Evolutionary conservation across 2,113 vertebrate genomes (phyloP), one percentile per base, ranked within the genome.

Genomic region (Lichenostomus cassidix): DNA sequence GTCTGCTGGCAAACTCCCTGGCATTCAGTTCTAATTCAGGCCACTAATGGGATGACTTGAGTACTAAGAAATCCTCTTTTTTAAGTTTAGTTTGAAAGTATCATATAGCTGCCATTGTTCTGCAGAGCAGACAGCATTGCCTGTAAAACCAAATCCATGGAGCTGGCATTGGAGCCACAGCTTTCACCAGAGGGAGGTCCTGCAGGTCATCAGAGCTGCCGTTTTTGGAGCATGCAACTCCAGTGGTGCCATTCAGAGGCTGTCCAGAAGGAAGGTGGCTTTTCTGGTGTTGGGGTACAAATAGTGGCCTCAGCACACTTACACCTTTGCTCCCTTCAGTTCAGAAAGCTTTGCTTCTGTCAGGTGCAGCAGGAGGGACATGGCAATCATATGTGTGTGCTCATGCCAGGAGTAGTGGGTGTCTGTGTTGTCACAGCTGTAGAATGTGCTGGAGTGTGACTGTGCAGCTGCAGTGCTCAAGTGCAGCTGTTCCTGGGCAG

Each of bases 181-280:
- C 35, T 67, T 75, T 46, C 24, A 12, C 22, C 44, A 42, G 52
- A 55, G 68, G 20, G 21, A 19, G 28, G 18, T 58, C 53, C 44
- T 60, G 53, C 29, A 16, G 52, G 4, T 44, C 24, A 13, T 13
- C 31, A 49, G 39, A 5, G 0, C 2, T 14, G 35, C 25, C 0
- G 0, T 21, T 67, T 55, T 8, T 2, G 0, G 52, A 23, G 33
- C 5, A 0, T 31, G 28, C 15, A 46, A 2, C 49, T 47, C 23
- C 56, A 28, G 39, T 1, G 7, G 5, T 39, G 75, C 62, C 4
- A 0, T 9, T 58, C 49, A 49, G 80, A 53, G 44, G 8, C 19
- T 83, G n/a, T 14, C 35, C 5, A 3, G 64, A 59, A 49, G 52
- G 47, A 39, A 17, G 49, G 20, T 31, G 31, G 5, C 33, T 77